Evolutionary conservation across 2,797 vertebrate species (phyloP), one percentile per base, ranked within the genome.

Genomic region (Halcyon badia): DNA sequence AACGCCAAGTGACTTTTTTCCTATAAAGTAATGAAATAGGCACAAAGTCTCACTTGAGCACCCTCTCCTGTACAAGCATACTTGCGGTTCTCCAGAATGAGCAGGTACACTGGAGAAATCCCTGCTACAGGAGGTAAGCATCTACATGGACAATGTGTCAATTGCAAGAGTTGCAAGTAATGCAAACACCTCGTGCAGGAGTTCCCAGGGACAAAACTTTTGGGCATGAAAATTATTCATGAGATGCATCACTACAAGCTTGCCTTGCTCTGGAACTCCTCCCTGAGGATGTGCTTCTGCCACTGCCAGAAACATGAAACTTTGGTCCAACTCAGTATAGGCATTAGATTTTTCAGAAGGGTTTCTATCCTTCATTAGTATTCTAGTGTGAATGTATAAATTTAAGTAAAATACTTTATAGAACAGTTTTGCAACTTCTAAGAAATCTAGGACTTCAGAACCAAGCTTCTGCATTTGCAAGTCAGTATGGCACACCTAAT

Each of bases 261-360:
- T 58, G 54, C 33, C 58, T 37, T 79, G 37, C 20, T 72, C 64
- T 70, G 42, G 26, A 30, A 22, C n/a, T 77, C 35, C 7, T 18
- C 5, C 0, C 2, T 25, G 41, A 46, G 26, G 31, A 60, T 0
- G 0, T 11, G 54, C 26, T 46, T 42, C 22, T 70, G 51, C 7
- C 56, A 25, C 37, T 30, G 11, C 0, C 24, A 31, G 37, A 52
- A 76, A 33, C 0, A 1, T 3, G 21, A 51, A 57, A 28, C 58
- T 70, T 24, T 17, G 5, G 11, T 37, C 14, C 11, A 4, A 48
- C 48, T 51, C 42, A 52, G 10, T 52, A 22, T 4, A 71, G 16
- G 58, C 26, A 51, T 77, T 56, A 17, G 10, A 26, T 33, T 79
- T 79, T 52, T 57, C 60, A 62, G 42, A 91, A 68, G 26, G 9